Evolutionary conservation across 2,113 vertebrate species (phyloP).

Genomic region (Lampris megalopsis): DNA sequence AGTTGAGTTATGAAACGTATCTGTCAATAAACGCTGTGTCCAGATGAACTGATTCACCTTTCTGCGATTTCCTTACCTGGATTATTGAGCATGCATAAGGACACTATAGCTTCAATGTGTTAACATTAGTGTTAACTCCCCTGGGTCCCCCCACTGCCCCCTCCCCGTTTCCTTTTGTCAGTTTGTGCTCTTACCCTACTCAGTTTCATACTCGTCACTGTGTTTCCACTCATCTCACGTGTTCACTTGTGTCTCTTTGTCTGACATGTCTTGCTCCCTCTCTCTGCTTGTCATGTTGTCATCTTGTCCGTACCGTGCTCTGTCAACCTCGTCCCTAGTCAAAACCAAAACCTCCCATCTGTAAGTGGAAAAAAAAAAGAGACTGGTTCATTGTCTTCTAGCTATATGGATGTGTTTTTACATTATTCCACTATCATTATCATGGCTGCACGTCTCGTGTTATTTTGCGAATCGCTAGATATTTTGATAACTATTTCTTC

Average conservation of each 20-base stretch:
- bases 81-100: neutral
- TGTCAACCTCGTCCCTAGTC: conserved; percentile 60
- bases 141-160: neutral
- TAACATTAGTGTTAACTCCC: neutral
- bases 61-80: neutral
- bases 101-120: neutral
- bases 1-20: too few species aligned
- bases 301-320: conserved; percentile 38
- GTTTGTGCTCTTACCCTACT: neutral
- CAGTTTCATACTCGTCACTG: conserved; percentile 21
- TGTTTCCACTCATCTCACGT: conserved; percentile 44
- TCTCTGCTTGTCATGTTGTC: conserved; percentile 49
- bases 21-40: too few species aligned
- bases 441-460: neutral
- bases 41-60: neutral
- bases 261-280: conserved; percentile 14
- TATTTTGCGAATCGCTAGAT: neutral
- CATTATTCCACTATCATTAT: conserved; percentile 1
- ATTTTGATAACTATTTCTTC: neutral
- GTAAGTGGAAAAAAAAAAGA: conserved; percentile 57
- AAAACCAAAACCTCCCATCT: conserved; percentile 66
- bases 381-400: neutral
- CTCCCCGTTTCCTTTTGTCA: neutral
- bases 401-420: conserved; percentile 25
- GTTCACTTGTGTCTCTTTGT: conserved; percentile 55